Conservation (phyloP, 2,888 invertebrate genomes). For the Alloscopus bannaensis region DNA sequence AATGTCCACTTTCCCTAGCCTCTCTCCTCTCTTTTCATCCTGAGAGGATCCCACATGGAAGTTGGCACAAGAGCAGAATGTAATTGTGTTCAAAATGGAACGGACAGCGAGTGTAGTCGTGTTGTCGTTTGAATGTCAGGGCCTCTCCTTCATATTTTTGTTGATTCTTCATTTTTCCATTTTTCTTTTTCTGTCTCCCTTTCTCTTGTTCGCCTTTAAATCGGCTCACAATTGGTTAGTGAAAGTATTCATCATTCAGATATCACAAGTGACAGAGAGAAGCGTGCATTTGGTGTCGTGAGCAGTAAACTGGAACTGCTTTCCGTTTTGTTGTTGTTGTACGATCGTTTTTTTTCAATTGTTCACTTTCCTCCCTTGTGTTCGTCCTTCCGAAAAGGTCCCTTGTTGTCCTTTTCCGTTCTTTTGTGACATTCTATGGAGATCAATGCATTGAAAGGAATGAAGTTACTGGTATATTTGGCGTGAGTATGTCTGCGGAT, state of each 20-base stretch:
- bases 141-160: constrained; percentile 11
- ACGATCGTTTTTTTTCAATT: neutral
- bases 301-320: neutral
- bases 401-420: neutral
- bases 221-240: neutral
- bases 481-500: no score
- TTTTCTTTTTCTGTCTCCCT: neutral
- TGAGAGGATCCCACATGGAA: neutral
- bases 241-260: neutral
- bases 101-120: no score
- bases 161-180: constrained; percentile 30
- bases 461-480: no score
- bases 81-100: constrained; percentile 16
- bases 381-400: neutral
- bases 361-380: neutral
- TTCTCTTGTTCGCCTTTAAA: constrained; percentile 15
- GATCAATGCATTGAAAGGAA: no score
- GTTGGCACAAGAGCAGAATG: neutral
- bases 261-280: neutral
- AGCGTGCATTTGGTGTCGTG: neutral
- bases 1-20: constrained; percentile 9
- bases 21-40: neutral
- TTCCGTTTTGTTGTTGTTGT: neutral
- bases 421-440: constrained; percentile 14
- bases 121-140: constrained; percentile 12